Percentiles rank a stretch among this genome's conserved stretches.
phyloP scores from a whole-genome alignment of 2,888 invertebrate species.

The Gortyna flavago region DNA sequence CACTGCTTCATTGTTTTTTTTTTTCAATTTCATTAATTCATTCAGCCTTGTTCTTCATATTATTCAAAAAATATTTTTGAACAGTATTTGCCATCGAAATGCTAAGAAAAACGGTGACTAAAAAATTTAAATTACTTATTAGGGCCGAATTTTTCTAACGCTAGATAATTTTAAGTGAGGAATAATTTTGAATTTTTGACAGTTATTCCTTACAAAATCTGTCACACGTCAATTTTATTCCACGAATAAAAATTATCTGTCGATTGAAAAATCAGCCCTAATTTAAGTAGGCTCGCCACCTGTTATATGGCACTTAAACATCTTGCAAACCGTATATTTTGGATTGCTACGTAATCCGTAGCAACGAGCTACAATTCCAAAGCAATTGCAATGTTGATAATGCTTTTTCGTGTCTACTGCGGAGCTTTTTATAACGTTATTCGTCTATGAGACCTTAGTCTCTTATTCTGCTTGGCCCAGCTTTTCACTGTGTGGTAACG shows the following conservation, averaged over 20 bases:
- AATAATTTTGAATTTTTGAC: too few relatives aligned
- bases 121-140: neutral
- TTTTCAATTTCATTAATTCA: too few relatives aligned
- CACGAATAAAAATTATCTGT: too few relatives aligned
- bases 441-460: slow-evolving; percentile 42
- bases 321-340: neutral
- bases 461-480: slow-evolving; percentile 25
- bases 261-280: too few relatives aligned
- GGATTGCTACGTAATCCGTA: slow-evolving; percentile 5
- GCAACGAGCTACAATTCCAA: neutral
- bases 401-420: neutral
- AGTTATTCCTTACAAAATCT: too few relatives aligned
- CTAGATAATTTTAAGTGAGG: too few relatives aligned
- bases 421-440: neutral
- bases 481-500: slow-evolving; percentile 27
- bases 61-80: neutral
- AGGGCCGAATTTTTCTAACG: too few relatives aligned
- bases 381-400: neutral
- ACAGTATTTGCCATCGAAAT: neutral
- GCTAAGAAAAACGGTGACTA: neutral
- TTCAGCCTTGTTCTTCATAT: slow-evolving; percentile 2
- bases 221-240: too few relatives aligned
- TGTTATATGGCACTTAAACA: neutral
- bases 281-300: too few relatives aligned
- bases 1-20: too few relatives aligned